Percentiles rank a stretch among this genome's conserved stretches.
Conservation (phyloP, 2,888 invertebrate species). For the Leptopilina drosophilae region DNA sequence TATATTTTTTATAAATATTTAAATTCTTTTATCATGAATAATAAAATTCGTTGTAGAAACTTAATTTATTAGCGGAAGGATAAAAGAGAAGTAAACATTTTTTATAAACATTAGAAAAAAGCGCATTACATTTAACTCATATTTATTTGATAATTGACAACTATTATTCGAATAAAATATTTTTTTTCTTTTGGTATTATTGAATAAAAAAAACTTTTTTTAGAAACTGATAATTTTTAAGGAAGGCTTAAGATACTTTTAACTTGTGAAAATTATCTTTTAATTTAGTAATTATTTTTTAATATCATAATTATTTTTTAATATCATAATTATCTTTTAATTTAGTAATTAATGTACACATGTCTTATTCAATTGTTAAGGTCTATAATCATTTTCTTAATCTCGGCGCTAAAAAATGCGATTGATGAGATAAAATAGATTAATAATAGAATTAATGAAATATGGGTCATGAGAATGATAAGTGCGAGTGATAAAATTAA, state of each 20-base stretch:
- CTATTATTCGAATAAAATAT: too few relatives aligned
- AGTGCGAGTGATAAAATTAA: not conserved
- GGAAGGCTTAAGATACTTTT: too few relatives aligned
- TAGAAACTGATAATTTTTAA: not conserved
- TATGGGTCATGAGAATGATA: conserved; percentile 12
- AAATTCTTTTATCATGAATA: too few relatives aligned
- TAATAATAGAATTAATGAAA: conserved; percentile 61
- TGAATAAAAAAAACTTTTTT: not conserved
- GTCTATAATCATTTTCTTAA: not conserved
- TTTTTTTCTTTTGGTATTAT: too few relatives aligned
- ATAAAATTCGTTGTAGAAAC: too few relatives aligned
- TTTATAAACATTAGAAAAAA: too few relatives aligned
- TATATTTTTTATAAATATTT: too few relatives aligned
- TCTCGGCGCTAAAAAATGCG: conserved; percentile 7
- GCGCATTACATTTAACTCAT: too few relatives aligned
- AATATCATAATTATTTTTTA: not conserved
- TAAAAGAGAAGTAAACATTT: too few relatives aligned
- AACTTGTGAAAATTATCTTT: too few relatives aligned
- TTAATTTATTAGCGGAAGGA: too few relatives aligned
- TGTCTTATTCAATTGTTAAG: not conserved
- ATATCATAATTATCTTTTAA: not conserved
- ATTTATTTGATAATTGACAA: not conserved
- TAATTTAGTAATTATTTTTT: too few relatives aligned
- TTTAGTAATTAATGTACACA: not conserved
- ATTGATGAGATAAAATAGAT: conserved; percentile 14